Base-by-base conservation (phyloP, 1,140 invertebrate genomes). In the Bemisia tabaci region DNA sequence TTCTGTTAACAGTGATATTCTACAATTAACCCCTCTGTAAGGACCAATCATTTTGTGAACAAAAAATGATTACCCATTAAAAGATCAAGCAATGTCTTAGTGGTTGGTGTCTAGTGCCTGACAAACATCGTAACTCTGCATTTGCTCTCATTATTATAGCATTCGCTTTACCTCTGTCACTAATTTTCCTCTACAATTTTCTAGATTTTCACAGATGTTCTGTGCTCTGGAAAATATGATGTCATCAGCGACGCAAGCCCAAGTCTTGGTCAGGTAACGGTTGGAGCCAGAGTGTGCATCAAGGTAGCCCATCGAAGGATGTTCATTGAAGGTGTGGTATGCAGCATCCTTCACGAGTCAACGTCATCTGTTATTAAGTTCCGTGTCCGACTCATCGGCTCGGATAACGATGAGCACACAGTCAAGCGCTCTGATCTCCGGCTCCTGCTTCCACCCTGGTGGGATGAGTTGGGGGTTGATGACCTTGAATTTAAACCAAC, bases 161-260 rank as follows among this genome's bases (percentile, higher is more conserved):
- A n/a, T n/a, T n/a, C n/a, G n/a, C n/a, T n/a, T n/a, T n/a, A n/a
- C n/a, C n/a, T n/a, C n/a, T n/a, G n/a, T n/a, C n/a, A n/a, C n/a
- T n/a, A n/a, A n/a, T n/a, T n/a, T n/a, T n/a, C n/a, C n/a, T n/a
- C n/a, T n/a, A n/a, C n/a, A n/a, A n/a, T n/a, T n/a, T n/a, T n/a
- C n/a, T n/a, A n/a, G n/a, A n/a, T n/a, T 78, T 78, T 81, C 70
- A 71, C 76, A 77, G 76, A 79, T 79, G 67, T 77, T 26, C 68
- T 75, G 63, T 68, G 71, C 72, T 79, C 82, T 70, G 85, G 88
- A 71, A 89, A 89, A 75, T 90, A 84, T 76, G 90, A 95, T 77
- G 85, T 98, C 71, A 94, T 98, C 71, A 87, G 91, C 76, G 94
- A 97, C 78, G 91, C 94, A 70, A 90, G 91, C 77, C 95, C 95